These are phyloP conservation scores for Danionella dracula DNA, from an alignment of 2,797 vertebrate genomes.

Conservation along the genomic window DNA sequence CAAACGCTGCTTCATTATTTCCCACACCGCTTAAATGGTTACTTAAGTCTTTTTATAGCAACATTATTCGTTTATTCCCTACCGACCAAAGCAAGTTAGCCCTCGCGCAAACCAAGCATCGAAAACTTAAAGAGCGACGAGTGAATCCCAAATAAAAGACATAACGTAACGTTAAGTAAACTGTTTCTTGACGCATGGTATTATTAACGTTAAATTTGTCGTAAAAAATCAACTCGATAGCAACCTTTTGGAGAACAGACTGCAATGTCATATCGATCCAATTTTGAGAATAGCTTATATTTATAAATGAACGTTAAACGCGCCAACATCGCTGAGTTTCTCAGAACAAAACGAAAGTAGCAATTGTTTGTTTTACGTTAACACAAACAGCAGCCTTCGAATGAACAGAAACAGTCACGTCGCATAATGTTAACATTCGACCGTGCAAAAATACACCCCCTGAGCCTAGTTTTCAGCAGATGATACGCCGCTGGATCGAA, in stretches of 20 bases:
- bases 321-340: background rate
- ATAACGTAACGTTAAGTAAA: too few relatives aligned
- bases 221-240: too few relatives aligned
- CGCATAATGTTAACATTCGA: background rate
- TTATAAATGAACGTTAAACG: background rate
- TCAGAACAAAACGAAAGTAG: background rate
- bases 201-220: too few relatives aligned
- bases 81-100: background rate
- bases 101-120: too few relatives aligned
- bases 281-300: background rate
- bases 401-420: background rate
- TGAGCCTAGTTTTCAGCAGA: background rate
- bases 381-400: background rate
- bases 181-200: too few relatives aligned
- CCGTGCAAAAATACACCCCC: background rate
- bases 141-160: too few relatives aligned
- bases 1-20: background rate
- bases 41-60: too few relatives aligned
- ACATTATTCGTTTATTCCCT: background rate
- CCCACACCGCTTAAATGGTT: too few relatives aligned
- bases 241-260: background rate
- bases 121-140: too few relatives aligned
- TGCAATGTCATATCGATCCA: constrained; percentile 16
- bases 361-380: background rate
- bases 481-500: background rate